A percentile compares a stretch with the other conserved stretches of the same genome.
These are phyloP conservation scores for Dendrocincla tyrannina DNA, from an alignment of 2,797 vertebrate species.

Conservation along the genomic window DNA sequence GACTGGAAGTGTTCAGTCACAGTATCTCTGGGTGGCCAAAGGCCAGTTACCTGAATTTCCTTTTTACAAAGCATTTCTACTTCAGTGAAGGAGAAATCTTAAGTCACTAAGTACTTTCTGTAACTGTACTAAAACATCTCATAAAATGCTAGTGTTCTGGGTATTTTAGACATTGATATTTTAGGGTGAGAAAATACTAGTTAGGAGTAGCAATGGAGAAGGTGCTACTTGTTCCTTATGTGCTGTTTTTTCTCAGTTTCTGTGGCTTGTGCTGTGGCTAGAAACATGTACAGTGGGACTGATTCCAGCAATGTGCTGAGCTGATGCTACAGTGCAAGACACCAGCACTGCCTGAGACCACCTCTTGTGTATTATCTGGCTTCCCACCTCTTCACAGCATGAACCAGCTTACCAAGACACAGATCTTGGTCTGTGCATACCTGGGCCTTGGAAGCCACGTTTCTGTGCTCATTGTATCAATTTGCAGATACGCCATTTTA, in stretches of 20 bases:
- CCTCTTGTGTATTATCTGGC: not conserved
- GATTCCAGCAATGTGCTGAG: not conserved
- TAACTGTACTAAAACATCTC: not conserved
- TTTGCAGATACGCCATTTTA: not conserved
- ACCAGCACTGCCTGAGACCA: not conserved
- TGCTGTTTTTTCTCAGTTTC: not conserved
- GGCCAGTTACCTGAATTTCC: not conserved
- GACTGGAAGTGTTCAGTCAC: not conserved
- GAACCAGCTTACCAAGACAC: not conserved
- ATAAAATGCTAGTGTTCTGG: not conserved
- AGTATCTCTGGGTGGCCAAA: not conserved
- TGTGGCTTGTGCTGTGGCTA: not conserved
- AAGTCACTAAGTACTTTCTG: not conserved
- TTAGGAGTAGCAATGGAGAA: not conserved
- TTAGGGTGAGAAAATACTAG: not conserved
- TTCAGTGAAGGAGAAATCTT: not conserved
- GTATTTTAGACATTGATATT: not conserved
- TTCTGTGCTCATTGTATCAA: not conserved
- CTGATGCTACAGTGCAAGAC: not conserved
- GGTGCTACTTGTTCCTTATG: not conserved
- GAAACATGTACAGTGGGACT: fast-evolving
- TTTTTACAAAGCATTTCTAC: not conserved
- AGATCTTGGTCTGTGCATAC: not conserved
- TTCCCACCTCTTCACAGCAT: not conserved
- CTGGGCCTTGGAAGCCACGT: not conserved